phyloP scores from a whole-genome alignment of 2,888 invertebrate genomes.

The Steromphala cineraria region DNA sequence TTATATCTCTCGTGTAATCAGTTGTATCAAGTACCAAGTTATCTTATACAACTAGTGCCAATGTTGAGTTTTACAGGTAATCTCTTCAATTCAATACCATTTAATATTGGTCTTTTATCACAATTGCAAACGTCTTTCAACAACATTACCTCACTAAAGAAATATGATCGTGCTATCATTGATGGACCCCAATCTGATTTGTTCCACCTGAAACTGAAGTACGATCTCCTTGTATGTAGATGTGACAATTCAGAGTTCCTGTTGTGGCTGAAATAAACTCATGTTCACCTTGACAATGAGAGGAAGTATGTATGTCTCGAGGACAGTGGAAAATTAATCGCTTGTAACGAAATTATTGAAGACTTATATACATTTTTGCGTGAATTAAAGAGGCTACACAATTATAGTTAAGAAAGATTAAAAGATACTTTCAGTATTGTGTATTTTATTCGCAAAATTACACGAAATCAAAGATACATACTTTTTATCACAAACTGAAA shows the following conservation, averaged over 20 bases:
- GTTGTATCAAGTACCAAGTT: background rate
- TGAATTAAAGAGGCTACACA: too few relatives aligned
- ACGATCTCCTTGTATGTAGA: background rate
- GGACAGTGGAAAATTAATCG: background rate
- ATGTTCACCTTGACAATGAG: background rate
- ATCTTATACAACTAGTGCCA: background rate
- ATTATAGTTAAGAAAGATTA: too few relatives aligned
- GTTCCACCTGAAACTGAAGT: background rate
- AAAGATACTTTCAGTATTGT: too few relatives aligned
- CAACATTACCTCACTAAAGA: too few relatives aligned
- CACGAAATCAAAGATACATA: too few relatives aligned
- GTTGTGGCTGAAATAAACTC: background rate
- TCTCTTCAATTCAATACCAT: background rate
- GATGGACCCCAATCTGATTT: background rate
- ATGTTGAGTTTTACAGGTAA: background rate
- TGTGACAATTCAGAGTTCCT: background rate
- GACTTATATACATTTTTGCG: background rate
- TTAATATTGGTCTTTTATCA: background rate
- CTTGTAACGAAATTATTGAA: background rate
- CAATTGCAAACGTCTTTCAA: too few relatives aligned
- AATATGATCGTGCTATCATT: too few relatives aligned
- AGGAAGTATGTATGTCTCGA: background rate
- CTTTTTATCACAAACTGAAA: too few relatives aligned
- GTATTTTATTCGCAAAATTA: too few relatives aligned
- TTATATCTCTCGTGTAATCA: background rate